These are phyloP conservation scores for Blastobasis lacticolella DNA, from an alignment of 2,888 invertebrate genomes.

Conservation along the genomic window DNA sequence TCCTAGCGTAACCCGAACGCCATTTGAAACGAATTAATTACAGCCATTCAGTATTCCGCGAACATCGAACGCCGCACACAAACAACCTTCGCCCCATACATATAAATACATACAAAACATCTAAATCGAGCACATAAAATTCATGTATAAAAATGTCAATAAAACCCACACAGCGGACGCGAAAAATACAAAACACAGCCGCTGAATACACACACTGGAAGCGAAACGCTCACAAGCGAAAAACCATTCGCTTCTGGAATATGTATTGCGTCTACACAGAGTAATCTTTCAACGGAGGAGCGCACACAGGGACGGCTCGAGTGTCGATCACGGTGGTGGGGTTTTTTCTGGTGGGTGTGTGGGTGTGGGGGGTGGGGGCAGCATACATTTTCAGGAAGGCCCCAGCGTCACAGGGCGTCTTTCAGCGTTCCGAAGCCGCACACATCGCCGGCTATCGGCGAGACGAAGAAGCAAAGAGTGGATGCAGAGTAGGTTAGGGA, in stretches of 20 bases:
- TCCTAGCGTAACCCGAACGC: conserved; percentile 15
- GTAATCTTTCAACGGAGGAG: conserved; percentile 49
- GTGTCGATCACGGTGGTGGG: conserved; percentile 38
- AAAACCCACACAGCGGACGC: conserved; percentile 40
- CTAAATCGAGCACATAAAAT: conserved; percentile 64
- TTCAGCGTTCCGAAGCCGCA: conserved; percentile 69
- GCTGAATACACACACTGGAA: conserved; percentile 21
- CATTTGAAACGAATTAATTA: conserved; percentile 64
- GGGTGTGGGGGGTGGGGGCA: conserved; percentile 28
- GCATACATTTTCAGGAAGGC: conserved; percentile 71
- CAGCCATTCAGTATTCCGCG: conserved; percentile 56
- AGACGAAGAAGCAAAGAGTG: conserved; percentile 69
- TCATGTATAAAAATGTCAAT: conserved; percentile 73
- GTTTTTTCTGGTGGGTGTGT: conserved; percentile 50
- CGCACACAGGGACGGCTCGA: conserved; percentile 27
- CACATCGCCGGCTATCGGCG: conserved; percentile 69
- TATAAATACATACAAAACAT: conserved; percentile 37
- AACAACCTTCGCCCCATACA: conserved; percentile 27
- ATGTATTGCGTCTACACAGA: conserved; percentile 55
- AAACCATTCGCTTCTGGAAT: conserved; percentile 43
- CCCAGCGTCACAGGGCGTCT: conserved; percentile 67
- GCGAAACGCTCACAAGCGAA: conserved; percentile 26
- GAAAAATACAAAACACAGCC: conserved; percentile 32
- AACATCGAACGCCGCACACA: conserved; percentile 58
- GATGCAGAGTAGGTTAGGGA: conserved; percentile 29